These are phyloP conservation scores for Ranitomeya variabilis DNA, from an alignment of 2,113 vertebrate genomes.

Conservation along the genomic window DNA sequence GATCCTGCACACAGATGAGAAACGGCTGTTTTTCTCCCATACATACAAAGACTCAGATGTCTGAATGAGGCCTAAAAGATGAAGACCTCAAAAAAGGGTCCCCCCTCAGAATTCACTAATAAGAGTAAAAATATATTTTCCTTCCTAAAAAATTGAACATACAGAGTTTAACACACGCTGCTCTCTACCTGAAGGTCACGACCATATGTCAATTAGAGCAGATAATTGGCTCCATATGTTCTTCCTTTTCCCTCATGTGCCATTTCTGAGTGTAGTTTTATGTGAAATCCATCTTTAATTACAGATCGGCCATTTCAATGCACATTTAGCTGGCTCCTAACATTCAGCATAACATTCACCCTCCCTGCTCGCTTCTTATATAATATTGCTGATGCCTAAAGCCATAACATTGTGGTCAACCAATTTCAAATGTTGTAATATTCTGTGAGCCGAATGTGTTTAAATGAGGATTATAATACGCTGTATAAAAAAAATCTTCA, in stretches of 20 bases:
- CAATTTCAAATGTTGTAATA: slow-evolving; percentile 5
- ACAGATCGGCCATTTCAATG: background rate
- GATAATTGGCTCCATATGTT: background rate
- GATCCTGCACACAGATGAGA: no score
- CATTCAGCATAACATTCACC: background rate
- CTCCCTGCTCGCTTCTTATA: background rate
- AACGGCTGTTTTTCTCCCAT: no score
- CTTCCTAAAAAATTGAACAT: background rate
- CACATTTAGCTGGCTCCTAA: background rate
- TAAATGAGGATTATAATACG: background rate
- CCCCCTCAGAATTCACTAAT: no score
- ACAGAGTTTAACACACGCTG: background rate
- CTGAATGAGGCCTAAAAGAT: no score
- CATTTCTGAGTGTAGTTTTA: background rate
- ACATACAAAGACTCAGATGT: no score
- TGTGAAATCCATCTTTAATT: background rate
- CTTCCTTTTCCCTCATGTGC: background rate
- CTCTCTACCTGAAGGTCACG: background rate
- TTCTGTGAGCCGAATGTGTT: background rate
- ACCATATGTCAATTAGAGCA: background rate
- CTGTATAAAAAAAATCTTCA: background rate
- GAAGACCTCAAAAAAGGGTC: no score
- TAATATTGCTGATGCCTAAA: slow-evolving; percentile 6
- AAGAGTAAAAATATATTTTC: no score
- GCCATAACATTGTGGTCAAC: slow-evolving; percentile 18